Evolutionary conservation across 1,140 invertebrate genomes (phyloP).

Genomic region (Thaumetopoea pityocampa): DNA sequence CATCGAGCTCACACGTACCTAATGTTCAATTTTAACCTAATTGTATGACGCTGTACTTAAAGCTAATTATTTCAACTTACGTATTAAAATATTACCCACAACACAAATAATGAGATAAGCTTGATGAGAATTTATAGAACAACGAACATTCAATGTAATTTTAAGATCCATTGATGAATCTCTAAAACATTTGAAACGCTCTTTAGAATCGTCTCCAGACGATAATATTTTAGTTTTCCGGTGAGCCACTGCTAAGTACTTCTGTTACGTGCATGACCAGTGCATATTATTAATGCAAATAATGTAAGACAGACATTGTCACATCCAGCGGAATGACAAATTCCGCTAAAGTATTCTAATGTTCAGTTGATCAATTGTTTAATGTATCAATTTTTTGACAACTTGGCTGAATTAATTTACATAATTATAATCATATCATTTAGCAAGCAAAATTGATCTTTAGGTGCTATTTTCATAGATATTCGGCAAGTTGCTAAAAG

Average conservation of each 20-base stretch:
- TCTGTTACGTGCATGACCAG: slow-evolving; percentile 3
- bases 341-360: too few species aligned
- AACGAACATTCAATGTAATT: slow-evolving; percentile 60
- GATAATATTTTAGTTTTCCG: slow-evolving; percentile 7
- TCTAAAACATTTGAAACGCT: slow-evolving; percentile 14
- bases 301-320: too few species aligned
- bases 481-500: too few species aligned
- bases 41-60: slow-evolving; percentile 17
- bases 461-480: too few species aligned
- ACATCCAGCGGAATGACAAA: too few species aligned
- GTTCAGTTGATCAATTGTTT: too few species aligned
- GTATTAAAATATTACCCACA: slow-evolving; percentile 19
- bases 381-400: too few species aligned
- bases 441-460: too few species aligned
- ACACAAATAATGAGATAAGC: slow-evolving; percentile 18
- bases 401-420: too few species aligned
- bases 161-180: slow-evolving; percentile 32
- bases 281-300: slow-evolving; percentile 9
- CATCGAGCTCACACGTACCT: too few species aligned
- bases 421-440: too few species aligned
- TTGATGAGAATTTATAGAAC: slow-evolving; percentile 52
- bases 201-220: slow-evolving; percentile 15
- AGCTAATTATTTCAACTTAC: slow-evolving; percentile 29
- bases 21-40: slow-evolving; percentile 22
- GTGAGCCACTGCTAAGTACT: slow-evolving; percentile 1